A percentile compares a stretch with the other conserved stretches of the same genome.
Evolutionary conservation across 2,888 invertebrate genomes (phyloP).

Genomic region (Amphimallon solstitiale): DNA sequence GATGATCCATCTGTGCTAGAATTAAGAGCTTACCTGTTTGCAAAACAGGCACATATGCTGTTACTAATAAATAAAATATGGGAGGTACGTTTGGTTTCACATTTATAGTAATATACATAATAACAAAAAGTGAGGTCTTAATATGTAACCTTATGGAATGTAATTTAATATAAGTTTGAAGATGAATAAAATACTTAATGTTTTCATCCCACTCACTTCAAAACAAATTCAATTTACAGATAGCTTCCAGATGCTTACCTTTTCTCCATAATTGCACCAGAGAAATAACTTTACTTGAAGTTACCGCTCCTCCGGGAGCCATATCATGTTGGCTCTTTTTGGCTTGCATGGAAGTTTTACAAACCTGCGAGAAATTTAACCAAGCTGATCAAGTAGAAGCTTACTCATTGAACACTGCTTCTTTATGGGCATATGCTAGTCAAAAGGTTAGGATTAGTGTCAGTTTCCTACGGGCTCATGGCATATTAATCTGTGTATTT

Average conservation of each 20-base stretch:
- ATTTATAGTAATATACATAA: constrained; percentile 1
- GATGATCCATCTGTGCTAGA: constrained; percentile 81
- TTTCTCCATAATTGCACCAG: constrained; percentile 91
- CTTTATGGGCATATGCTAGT: constrained; percentile 87
- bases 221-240: constrained; percentile 61
- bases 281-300: constrained; percentile 84
- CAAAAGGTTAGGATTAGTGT: constrained; percentile 56
- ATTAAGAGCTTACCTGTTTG: constrained; percentile 92
- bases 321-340: constrained; percentile 93
- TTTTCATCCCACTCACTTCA: background rate
- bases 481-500: background rate
- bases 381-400: constrained; percentile 75
- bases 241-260: constrained; percentile 87
- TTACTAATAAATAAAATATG: constrained; percentile 78
- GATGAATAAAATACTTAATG: background rate
- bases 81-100: constrained; percentile 70
- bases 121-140: constrained; percentile 13
- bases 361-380: constrained; percentile 78
- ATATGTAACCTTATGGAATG: background rate
- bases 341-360: constrained; percentile 85
- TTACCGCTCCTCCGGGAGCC: constrained; percentile 83
- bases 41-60: constrained; percentile 90
- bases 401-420: constrained; percentile 87
- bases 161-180: background rate
- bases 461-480: background rate